Evolutionary conservation across 2,113 vertebrate species (phyloP).

Genomic region (Propithecus coquereli): DNA sequence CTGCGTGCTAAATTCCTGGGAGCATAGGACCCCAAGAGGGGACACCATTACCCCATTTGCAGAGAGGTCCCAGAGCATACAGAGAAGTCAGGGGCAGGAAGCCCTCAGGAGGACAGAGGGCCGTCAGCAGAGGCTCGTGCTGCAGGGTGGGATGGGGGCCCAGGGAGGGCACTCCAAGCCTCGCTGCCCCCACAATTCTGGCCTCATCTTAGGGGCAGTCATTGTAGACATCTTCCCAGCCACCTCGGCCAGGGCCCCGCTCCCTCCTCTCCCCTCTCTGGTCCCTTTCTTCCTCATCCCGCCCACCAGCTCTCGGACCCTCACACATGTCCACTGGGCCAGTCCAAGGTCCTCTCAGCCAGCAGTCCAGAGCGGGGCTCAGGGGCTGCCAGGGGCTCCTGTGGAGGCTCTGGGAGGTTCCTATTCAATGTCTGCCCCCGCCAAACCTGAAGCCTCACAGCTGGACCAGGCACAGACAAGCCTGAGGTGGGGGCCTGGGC

Average conservation of each 20-base stretch:
- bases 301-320: not conserved
- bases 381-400: no score
- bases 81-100: not conserved
- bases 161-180: no score
- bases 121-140: not conserved
- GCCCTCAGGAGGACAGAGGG: no score
- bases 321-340: no score
- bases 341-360: not conserved
- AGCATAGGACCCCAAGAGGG: not conserved
- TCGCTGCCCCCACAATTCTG: no score
- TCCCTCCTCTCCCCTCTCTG: not conserved
- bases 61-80: not conserved
- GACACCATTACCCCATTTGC: not conserved
- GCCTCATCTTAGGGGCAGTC: not conserved
- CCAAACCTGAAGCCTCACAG: not conserved
- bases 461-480: no score
- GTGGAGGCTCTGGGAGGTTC: not conserved
- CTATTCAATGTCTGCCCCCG: not conserved
- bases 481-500: no score
- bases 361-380: not conserved
- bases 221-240: not conserved
- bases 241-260: not conserved
- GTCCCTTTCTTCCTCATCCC: not conserved
- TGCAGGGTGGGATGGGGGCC: fast-evolving
- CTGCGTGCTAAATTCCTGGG: no score